Evolutionary conservation across 2,113 vertebrate genomes (phyloP).

Genomic region (Indicator maculatus): DNA sequence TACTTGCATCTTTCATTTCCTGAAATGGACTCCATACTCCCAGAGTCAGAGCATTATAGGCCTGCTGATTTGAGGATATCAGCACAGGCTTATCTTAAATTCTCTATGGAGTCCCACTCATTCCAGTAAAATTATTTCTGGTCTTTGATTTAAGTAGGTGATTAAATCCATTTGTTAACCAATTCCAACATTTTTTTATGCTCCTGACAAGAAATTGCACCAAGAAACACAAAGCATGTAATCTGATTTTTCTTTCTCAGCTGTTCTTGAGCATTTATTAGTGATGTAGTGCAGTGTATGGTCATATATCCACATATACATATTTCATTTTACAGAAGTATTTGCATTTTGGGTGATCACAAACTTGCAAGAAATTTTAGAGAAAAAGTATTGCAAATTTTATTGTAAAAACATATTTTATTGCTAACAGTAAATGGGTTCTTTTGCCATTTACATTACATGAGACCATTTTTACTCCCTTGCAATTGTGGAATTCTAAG

Average conservation of each 20-base stretch:
- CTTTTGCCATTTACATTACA: neutral
- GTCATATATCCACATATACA: neutral
- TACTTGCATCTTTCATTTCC: neutral
- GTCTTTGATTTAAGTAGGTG: neutral
- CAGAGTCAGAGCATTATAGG: neutral
- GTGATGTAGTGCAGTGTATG: neutral
- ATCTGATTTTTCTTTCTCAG: neutral
- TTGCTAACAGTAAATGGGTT: neutral
- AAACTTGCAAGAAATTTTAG: neutral
- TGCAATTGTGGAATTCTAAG: neutral
- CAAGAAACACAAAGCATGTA: neutral
- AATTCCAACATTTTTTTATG: neutral
- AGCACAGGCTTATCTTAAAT: neutral
- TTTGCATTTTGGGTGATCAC: neutral
- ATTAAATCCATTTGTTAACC: neutral
- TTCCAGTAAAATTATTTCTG: neutral
- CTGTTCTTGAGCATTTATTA: neutral
- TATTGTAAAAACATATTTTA: neutral
- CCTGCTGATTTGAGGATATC: neutral
- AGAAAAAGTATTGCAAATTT: neutral
- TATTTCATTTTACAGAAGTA: neutral
- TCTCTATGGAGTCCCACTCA: neutral
- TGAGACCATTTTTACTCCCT: neutral
- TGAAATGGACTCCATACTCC: neutral
- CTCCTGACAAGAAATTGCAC: neutral